Evolutionary conservation across 2,797 vertebrate genomes (phyloP).

Genomic region (Catamblyrhynchus diadema): DNA sequence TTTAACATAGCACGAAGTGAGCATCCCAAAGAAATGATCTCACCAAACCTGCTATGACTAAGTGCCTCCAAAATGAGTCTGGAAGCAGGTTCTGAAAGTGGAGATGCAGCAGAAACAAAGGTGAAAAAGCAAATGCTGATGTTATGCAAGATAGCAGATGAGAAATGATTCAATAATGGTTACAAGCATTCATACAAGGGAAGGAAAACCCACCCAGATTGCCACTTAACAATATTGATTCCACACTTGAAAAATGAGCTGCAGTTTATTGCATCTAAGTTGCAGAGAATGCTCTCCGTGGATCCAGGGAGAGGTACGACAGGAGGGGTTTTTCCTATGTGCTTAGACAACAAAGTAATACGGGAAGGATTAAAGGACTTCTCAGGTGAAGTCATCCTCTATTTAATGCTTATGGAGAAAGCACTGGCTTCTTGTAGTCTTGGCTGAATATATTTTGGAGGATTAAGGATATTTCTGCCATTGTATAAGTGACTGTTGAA

Average conservation of each 20-base stretch:
- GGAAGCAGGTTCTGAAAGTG: constrained; percentile 23
- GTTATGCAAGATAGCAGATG: constrained; percentile 16
- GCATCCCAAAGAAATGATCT: background rate
- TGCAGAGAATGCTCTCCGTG: background rate
- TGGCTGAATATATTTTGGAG: background rate
- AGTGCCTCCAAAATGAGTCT: background rate
- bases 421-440: background rate
- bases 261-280: background rate
- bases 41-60: background rate
- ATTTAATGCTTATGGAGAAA: constrained; percentile 7
- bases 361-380: constrained; percentile 30
- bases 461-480: background rate
- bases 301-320: background rate
- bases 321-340: background rate
- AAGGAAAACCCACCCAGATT: background rate
- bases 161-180: constrained; percentile 34
- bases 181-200: background rate
- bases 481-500: background rate
- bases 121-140: background rate
- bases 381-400: constrained; percentile 38
- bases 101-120: constrained; percentile 23
- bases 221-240: constrained; percentile 18
- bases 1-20: background rate
- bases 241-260: constrained; percentile 1
- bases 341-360: background rate